A percentile compares a stretch with the other conserved stretches of the same genome.
phyloP scores from a whole-genome alignment of 2,113 vertebrate species.

The Pantherophis guttatus region DNA sequence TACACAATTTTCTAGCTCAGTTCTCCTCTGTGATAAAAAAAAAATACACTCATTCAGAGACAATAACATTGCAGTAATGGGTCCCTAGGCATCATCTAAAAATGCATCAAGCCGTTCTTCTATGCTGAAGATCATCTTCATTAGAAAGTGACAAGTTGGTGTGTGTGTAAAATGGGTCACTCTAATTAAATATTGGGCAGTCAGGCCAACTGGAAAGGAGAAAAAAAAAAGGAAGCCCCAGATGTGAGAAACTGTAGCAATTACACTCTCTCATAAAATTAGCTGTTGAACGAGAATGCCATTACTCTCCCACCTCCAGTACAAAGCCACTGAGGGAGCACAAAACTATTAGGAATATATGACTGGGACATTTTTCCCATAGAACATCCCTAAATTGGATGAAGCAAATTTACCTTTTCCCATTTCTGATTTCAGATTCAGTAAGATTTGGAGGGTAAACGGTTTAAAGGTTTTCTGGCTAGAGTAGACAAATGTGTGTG shows the following conservation, averaged over 20 bases:
- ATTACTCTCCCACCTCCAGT: fast-evolving
- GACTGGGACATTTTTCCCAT: not conserved
- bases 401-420: not conserved
- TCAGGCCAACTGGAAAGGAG: fast-evolving
- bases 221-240: not conserved
- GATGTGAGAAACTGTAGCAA: not conserved
- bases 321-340: not conserved
- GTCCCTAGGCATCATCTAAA: not conserved
- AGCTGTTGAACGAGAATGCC: fast-evolving
- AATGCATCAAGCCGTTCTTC: not conserved
- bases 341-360: not conserved
- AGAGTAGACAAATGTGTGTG: not conserved
- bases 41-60: not conserved
- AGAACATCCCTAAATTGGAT: not conserved
- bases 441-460: not conserved
- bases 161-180: not conserved
- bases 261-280: fast-evolving
- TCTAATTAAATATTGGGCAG: not conserved
- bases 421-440: not conserved
- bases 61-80: not conserved
- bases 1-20: not conserved
- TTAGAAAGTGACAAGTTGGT: not conserved
- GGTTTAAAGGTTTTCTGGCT: not conserved
- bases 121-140: not conserved
- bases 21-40: not conserved